Conservation (phyloP, 2,113 vertebrate species). For the Synchiropus splendidus region DNA sequence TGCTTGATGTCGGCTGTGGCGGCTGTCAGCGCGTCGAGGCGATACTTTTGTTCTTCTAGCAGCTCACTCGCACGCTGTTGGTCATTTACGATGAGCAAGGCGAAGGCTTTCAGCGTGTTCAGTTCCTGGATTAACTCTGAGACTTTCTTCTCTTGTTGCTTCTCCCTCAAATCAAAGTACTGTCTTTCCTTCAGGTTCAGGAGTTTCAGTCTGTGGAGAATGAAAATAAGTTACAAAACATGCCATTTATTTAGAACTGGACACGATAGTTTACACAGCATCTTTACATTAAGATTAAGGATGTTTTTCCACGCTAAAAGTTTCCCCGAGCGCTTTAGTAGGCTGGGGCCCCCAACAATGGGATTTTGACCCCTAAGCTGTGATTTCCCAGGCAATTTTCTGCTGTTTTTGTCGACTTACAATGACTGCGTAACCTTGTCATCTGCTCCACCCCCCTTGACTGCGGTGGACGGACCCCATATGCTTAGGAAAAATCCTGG, state of each 20-base stretch:
- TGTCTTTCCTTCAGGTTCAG: slow-evolving; percentile 75
- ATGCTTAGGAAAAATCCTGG: too few relatives aligned
- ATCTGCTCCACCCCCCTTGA: too few relatives aligned
- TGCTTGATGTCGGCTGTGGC: slow-evolving; percentile 63
- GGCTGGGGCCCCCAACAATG: too few relatives aligned
- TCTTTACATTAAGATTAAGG: too few relatives aligned
- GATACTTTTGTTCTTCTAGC: slow-evolving; percentile 70
- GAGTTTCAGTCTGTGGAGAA: slow-evolving; percentile 76
- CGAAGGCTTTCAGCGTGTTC: slow-evolving; percentile 79
- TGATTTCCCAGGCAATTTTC: too few relatives aligned
- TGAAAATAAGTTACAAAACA: slow-evolving; percentile 22
- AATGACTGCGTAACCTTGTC: too few relatives aligned
- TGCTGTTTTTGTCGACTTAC: too few relatives aligned
- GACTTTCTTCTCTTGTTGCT: slow-evolving; percentile 72
- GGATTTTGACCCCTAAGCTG: too few relatives aligned
- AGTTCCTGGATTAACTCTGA: slow-evolving; percentile 75
- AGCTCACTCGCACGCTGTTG: slow-evolving; percentile 75
- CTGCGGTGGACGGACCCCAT: too few relatives aligned
- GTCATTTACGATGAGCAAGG: slow-evolving; percentile 82
- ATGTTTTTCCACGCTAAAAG: too few relatives aligned
- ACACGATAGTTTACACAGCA: slow-evolving; percentile 6
- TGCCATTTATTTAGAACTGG: slow-evolving; percentile 12
- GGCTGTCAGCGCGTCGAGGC: slow-evolving; percentile 69
- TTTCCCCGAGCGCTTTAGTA: too few relatives aligned
- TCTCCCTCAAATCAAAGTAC: slow-evolving; percentile 71